A percentile compares a stretch with the other conserved stretches of the same genome.
Evolutionary conservation across 2,113 vertebrate species (phyloP).

Genomic region (Synodontis membranacea): DNA sequence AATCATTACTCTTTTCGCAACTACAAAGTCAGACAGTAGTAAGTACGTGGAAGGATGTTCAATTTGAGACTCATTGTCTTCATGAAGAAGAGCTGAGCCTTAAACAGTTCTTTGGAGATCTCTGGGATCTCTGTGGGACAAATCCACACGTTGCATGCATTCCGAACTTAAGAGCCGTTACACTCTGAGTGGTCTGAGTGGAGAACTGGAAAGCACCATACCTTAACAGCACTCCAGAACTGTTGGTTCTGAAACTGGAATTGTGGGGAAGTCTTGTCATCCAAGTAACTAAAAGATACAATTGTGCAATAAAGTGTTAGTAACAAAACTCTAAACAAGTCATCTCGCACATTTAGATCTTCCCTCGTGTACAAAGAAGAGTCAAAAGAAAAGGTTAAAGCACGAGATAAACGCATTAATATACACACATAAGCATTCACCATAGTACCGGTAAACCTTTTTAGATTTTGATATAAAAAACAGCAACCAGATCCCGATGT

Average conservation of each 20-base stretch:
- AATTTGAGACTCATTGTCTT: background rate
- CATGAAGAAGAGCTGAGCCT: background rate
- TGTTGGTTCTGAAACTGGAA: constrained; percentile 81
- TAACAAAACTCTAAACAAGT: background rate
- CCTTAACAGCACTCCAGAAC: constrained; percentile 88
- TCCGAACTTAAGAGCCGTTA: background rate
- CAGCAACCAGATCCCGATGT: background rate
- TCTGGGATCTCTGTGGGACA: background rate
- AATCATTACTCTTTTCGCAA: background rate
- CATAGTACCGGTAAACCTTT: too few relatives aligned
- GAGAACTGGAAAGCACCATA: constrained; percentile 59
- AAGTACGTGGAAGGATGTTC: background rate
- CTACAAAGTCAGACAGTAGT: background rate
- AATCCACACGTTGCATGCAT: background rate
- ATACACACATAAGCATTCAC: background rate
- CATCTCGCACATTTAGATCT: background rate
- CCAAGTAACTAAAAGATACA: constrained; percentile 69
- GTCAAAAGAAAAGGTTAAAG: background rate
- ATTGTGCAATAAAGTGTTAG: background rate
- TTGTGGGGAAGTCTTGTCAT: constrained; percentile 75
- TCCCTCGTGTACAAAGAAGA: background rate
- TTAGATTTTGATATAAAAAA: background rate
- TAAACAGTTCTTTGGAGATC: background rate
- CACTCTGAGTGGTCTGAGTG: background rate
- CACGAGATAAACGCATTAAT: background rate